Base-by-base conservation (phyloP, 2,888 invertebrate genomes). In the Eudasyphora cyanicolor region DNA sequence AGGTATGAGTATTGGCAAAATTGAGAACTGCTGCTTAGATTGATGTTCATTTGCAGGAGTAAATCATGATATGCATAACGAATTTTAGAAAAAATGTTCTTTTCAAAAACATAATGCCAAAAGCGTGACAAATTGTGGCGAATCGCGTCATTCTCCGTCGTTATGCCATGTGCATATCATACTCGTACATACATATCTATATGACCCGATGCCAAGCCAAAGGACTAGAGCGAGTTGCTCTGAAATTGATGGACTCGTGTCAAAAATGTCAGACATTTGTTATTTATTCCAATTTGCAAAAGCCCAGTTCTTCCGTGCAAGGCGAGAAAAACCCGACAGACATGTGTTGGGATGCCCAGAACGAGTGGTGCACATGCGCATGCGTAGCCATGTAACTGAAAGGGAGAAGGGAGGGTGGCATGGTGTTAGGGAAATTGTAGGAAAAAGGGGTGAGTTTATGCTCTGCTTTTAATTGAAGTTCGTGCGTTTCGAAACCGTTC, bases 241-340 rank as follows among this genome's bases (percentile, higher is more conserved):
- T 51, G 73, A 84, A 87, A 87, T 88, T 89, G 89, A 89, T 89
- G 88, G 87, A 89, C 87, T 89, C 86, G 82, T 86, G 89, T 88
- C 89, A 88, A 85, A 83, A 78, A 42, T 24, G 21, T 67, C 67
- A 38, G 38, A 42, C 10, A 38, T 21, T 24, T n/a, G 29, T 60
- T 35, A 67, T 38, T 24, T 12, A 57, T 60, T 29, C n/a, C 29
- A 60, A 60, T 60, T 60, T 27, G 29, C 12, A 6, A 17, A 29
- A n/a, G 60, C 2, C 29, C 29, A 7, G 24, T 29, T 27, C 14
- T 0, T 27, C 6, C 29, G n/a, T n/a, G 27, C 29, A n/a, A 27
- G 3, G n/a, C 29, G 29, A 60, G 42, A 67, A n/a, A n/a, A n/a
- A n/a, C n/a, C n/a, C n/a, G n/a, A n/a, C n/a, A n/a, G n/a, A 42